Evolutionary conservation across 2,113 vertebrate species (phyloP), one percentile per base, ranked within the genome.

Genomic region (Macroglossus sobrinus): DNA sequence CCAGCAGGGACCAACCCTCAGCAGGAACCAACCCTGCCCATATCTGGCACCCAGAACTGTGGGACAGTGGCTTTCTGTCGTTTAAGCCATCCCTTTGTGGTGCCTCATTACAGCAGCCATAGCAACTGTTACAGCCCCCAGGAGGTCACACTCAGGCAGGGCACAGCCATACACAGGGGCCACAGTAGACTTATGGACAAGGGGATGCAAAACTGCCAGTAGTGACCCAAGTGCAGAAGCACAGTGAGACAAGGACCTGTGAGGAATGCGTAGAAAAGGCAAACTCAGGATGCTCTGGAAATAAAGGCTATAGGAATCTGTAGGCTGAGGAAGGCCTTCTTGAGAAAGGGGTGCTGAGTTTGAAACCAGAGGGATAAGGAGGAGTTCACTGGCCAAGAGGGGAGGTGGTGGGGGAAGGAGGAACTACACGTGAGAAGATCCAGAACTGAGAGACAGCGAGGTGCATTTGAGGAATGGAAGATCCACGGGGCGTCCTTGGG

Each of bases 81-180:
- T 19, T 18, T 24, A 47, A 66, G 19, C 55, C 14, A 0, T 69
- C 28, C 10, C 2, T 16, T 5, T 12, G 24, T 22, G 68, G 14
- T n/a, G 1, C 22, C 6, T 10, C 5, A 1, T 21, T 28, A 3
- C 0, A 0, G 6, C 6, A 40, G 28, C 19, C 30, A 40, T 55
- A 3, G 28, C 19, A 40, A 45, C 7, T 35, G 33, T 5, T 21
- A 8, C 5, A 1, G 28, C 38, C 7, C 84, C 57, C 28, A 12
- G 21, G 28, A 75, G 79, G 18, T 64, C 64, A 24, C 43, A 6
- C 12, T 18, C 6, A 11, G 66, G 21, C 28, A 33, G 43, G 14
- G 35, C 19, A 22, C 71, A n/a, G 15, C 22, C 35, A 2, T 14
- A 9, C 1, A 1, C 30, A 3, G 13, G 33, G 68, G 40, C 30